A percentile compares a stretch with the other conserved stretches of the same genome.
These are phyloP conservation scores for Hypselothyrea guttata DNA, from an alignment of 2,888 invertebrate genomes.

Conservation along the genomic window DNA sequence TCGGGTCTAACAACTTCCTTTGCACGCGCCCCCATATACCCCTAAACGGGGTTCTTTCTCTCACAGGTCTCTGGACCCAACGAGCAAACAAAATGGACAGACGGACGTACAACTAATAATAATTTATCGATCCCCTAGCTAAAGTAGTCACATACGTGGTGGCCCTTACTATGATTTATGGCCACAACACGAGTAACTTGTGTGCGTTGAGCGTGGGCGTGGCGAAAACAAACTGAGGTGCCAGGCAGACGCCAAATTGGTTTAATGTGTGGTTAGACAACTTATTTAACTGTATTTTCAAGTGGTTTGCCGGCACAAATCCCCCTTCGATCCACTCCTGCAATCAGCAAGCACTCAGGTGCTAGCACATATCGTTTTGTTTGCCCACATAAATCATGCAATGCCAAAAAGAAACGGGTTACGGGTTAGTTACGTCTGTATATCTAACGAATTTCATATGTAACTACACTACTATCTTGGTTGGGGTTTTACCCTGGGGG, in stretches of 20 bases:
- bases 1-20: constrained; percentile 72
- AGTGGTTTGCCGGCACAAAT: constrained; percentile 69
- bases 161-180: constrained; percentile 75
- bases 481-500: constrained; percentile 14
- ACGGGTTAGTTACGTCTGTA: constrained; percentile 17
- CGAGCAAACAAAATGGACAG: constrained; percentile 1
- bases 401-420: constrained; percentile 67
- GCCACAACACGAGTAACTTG: constrained; percentile 48
- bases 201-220: constrained; percentile 32
- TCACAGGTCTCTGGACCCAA: constrained; percentile 17
- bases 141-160: constrained; percentile 70
- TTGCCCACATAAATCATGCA: constrained; percentile 67
- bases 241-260: constrained; percentile 64
- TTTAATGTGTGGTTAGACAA: constrained; percentile 77
- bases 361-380: constrained; percentile 31
- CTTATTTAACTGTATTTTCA: constrained; percentile 75
- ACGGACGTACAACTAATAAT: constrained; percentile 75
- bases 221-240: constrained; percentile 28
- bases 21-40: constrained; percentile 49
- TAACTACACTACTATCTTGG: constrained; percentile 13
- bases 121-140: constrained; percentile 79
- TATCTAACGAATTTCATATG: constrained; percentile 17
- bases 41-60: constrained; percentile 29
- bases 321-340: constrained; percentile 6
- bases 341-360: constrained; percentile 43